Evolutionary conservation across 2,113 vertebrate genomes (phyloP).

Genomic region (human (Homo sapiens)): GRCh38 chr14:48177501-48178000

Average conservation of each 20-base stretch:
- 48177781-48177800: background rate
- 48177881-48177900: background rate
- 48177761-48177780: constrained; percentile 7
- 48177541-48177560: background rate
- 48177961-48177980: background rate
- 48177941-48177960: too few species aligned
- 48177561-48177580: background rate
- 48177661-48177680: background rate
- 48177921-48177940: background rate
- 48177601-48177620: constrained; percentile 28
- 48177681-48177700: background rate
- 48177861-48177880: background rate
- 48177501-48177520: background rate
- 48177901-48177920: background rate
- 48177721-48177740: constrained; percentile 1
- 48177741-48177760: background rate
- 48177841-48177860: background rate
- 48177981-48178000: background rate
- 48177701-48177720: background rate
- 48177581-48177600: constrained; percentile 62
- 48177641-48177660: background rate
- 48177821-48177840: background rate
- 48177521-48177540: background rate
- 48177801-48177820: background rate
- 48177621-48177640: constrained; percentile 7